Conservation (phyloP, 2,113 vertebrate species). For the Gobius niger region DNA sequence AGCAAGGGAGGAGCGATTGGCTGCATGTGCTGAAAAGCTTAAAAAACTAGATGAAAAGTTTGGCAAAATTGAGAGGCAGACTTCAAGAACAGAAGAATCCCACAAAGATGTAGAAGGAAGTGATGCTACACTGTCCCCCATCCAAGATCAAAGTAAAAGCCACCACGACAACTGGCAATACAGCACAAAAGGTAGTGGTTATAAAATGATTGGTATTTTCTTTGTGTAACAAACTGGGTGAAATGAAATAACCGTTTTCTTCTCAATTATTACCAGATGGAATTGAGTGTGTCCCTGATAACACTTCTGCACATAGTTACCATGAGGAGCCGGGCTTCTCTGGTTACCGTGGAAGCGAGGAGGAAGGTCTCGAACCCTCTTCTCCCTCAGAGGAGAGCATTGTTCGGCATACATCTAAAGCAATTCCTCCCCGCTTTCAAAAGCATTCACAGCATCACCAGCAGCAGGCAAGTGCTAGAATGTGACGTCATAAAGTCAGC, state of each 20-base stretch:
- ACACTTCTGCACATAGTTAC: slow-evolving; percentile 71
- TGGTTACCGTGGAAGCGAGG: slow-evolving; percentile 81
- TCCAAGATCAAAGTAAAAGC: slow-evolving; percentile 69
- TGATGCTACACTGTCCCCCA: slow-evolving; percentile 72
- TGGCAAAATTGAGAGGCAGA: slow-evolving; percentile 83
- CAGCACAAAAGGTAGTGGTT: slow-evolving; percentile 79
- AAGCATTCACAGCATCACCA: slow-evolving; percentile 84
- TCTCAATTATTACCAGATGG: slow-evolving; percentile 42
- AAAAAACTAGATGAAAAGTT: slow-evolving; percentile 95
- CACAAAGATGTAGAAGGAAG: slow-evolving; percentile 74
- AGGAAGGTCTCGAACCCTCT: slow-evolving; percentile 80
- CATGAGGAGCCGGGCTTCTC: slow-evolving; percentile 77
- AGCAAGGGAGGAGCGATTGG: slow-evolving; percentile 89
- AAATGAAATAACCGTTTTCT: background rate
- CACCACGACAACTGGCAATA: slow-evolving; percentile 79
- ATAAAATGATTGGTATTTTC: background rate
- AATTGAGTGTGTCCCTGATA: slow-evolving; percentile 71
- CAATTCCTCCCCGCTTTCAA: slow-evolving; percentile 90
- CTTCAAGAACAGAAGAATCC: slow-evolving; percentile 76
- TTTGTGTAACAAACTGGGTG: background rate
- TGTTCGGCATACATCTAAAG: slow-evolving; percentile 83
- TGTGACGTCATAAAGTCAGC: background rate
- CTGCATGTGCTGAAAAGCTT: slow-evolving; percentile 95
- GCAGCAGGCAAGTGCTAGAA: slow-evolving; percentile 49
- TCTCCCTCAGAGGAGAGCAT: slow-evolving; percentile 85